These are phyloP conservation scores for Amphibalanus amphitrite DNA, from an alignment of 1,140 invertebrate genomes.

Conservation along the genomic window DNA sequence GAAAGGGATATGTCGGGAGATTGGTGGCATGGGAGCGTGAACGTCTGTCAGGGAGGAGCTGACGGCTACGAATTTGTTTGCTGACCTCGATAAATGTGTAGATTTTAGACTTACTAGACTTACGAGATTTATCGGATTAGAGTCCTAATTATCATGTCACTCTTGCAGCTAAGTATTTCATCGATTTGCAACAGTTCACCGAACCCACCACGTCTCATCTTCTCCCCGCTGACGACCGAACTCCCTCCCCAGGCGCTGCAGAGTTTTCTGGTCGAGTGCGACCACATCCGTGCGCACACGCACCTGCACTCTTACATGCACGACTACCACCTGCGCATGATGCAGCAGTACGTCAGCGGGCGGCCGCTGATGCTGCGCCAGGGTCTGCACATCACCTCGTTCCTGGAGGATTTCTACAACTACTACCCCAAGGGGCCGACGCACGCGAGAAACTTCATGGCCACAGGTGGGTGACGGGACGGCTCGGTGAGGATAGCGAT, in stretches of 20 bases:
- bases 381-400: slow-evolving; percentile 55
- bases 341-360: slow-evolving; percentile 49
- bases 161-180: too few species aligned
- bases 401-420: slow-evolving; percentile 63
- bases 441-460: slow-evolving; percentile 58
- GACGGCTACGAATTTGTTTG: too few species aligned
- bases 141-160: too few species aligned
- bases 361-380: slow-evolving; percentile 40
- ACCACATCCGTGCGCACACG: slow-evolving; percentile 41
- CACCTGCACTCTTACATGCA: slow-evolving; percentile 78
- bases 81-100: too few species aligned
- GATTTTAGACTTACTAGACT: too few species aligned
- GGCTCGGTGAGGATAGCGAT: background rate
- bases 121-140: too few species aligned
- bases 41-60: too few species aligned
- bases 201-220: too few species aligned
- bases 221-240: too few species aligned
- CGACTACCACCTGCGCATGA: slow-evolving; percentile 61
- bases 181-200: too few species aligned
- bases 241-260: slow-evolving; percentile 15
- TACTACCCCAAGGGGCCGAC: slow-evolving; percentile 69
- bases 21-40: too few species aligned
- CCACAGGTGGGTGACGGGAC: slow-evolving; percentile 38
- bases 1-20: slow-evolving; percentile 15
- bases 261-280: slow-evolving; percentile 56